These are phyloP conservation scores for Zygaena filipendulae DNA, from an alignment of 2,888 invertebrate genomes.

Conservation along the genomic window DNA sequence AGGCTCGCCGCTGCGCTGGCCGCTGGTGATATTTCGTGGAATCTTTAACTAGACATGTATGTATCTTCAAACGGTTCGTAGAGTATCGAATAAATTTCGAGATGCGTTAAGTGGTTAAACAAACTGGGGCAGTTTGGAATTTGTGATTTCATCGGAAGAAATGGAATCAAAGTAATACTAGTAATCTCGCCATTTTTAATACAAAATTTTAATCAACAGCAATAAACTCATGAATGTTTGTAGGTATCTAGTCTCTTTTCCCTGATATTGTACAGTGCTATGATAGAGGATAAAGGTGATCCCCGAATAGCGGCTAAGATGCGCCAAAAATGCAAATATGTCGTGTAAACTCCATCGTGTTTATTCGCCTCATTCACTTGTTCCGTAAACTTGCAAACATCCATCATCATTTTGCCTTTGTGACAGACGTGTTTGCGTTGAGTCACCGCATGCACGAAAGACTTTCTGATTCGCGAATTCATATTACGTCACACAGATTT, in stretches of 20 bases:
- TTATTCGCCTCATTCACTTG: conserved; percentile 48
- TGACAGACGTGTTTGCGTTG: conserved; percentile 46
- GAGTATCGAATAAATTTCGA: conserved; percentile 8
- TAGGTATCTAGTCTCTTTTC: too few relatives aligned
- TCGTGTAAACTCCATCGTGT: conserved; percentile 35
- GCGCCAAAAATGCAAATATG: too few relatives aligned
- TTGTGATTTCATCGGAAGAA: conserved; percentile 28
- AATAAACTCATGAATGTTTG: too few relatives aligned
- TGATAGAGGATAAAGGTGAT: too few relatives aligned
- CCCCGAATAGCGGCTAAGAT: too few relatives aligned
- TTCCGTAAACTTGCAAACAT: conserved; percentile 49
- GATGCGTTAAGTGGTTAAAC: conserved; percentile 44
- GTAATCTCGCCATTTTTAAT: too few relatives aligned
- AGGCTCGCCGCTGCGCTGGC: conserved; percentile 32
- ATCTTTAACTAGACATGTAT: conserved; percentile 45
- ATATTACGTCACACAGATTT: too few relatives aligned
- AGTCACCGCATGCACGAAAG: conserved; percentile 45
- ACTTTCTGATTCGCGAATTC: conserved; percentile 31
- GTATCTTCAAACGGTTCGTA: conserved; percentile 28
- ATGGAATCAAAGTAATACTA: not conserved
- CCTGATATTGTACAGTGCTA: too few relatives aligned
- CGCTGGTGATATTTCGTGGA: conserved; percentile 52
- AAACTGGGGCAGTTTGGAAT: conserved; percentile 30
- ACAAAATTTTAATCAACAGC: too few relatives aligned
- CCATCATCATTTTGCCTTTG: conserved; percentile 54